Base-by-base conservation (phyloP, 2,888 invertebrate genomes). In the Drepana falcataria region DNA sequence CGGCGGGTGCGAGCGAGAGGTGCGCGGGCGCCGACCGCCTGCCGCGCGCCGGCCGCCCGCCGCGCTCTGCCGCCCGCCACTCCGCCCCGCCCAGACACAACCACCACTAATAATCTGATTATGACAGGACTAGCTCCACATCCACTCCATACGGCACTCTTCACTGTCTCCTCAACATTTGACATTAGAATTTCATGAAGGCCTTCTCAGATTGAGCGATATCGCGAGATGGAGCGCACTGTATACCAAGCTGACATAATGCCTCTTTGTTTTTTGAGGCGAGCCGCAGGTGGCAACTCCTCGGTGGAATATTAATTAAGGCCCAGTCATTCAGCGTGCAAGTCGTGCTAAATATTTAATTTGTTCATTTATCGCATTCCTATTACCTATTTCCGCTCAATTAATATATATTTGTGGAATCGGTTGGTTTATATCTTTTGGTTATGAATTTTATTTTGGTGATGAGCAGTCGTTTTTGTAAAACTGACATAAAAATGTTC, bases 1-100 rank as follows among this genome's bases (percentile, higher is more conserved):
- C 56, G 48, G 53, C 34, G 54, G 41, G 84, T 64, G 81, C 60
- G 83, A 85, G 81, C 69, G 82, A 75, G 83, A 85, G 77, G 69
- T 53, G 69, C 76, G 81, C 84, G 87, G 89, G 89, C 89, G 90
- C 90, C 89, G 89, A 87, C 89, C 89, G 76, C 89, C 87, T 84
- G 89, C 75, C 57, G 86, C 63, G 78, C 72, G 74, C 81, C 82
- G 81, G 84, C 83, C 83, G 83, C 79, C 86, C 82, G 84, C 87
- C 86, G 84, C 85, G 86, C 75, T 44, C 44, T 44, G 44, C 44
- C 44, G 79, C 77, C 77, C 81, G 78, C 77, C 85, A 83, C 85
- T 85, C 85, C 87, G 85, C 87, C 87, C 87, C 75, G 68, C 73
- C 68, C 79, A 51, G 40, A 75, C 79, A 75, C 82, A 44, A 44